Base-by-base conservation (phyloP, 1,140 invertebrate genomes). In the Ostrea edulis region DNA sequence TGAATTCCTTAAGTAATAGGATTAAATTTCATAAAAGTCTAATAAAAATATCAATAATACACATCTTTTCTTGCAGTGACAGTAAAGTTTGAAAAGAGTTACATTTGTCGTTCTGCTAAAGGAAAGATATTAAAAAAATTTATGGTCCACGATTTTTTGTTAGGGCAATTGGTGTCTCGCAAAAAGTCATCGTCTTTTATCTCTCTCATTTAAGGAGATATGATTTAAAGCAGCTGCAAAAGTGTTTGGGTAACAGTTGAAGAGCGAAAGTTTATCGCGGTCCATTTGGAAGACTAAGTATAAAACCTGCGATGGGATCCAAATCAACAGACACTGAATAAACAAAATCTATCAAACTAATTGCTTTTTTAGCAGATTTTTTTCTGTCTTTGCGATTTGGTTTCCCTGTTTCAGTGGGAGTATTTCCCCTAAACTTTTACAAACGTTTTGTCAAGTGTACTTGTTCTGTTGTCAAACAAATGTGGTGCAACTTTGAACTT, bases 401-500 rank as follows among this genome's bases (percentile, higher is more conserved):
- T 62, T 62, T 62, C 58, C 58, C n/a, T 14, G 58, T 14, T 62
- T 62, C 12, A n/a, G 58, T 17, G 58, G 25, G 22, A 25, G 25
- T 9, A 77, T 77, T 77, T 77, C 68, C 68, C 29, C 22, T 35
- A 35, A 77, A 44, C 35, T 44, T n/a, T 44, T 44, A 44, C 35
- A 44, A 44, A 44, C 17, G 55, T 62, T 29, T 3, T 29, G 68
- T 77, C 68, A 77, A 77, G 68, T 29, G 68, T 25, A 25, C 68
- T 77, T 77, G 25, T 29, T 11, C 68, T 29, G 25, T 77, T 77
- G 68, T 77, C 68, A 77, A 77, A 77, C 68, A 77, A 77, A 77
- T 77, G n/a, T 77, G 68, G 14, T 29, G 68, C 68, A 77, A 77
- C 68, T 29, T 77, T 77, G 68, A 77, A 77, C 68, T 77, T 77